Base-by-base conservation (phyloP, 1,140 invertebrate genomes). In the Drosophila orena region DNA sequence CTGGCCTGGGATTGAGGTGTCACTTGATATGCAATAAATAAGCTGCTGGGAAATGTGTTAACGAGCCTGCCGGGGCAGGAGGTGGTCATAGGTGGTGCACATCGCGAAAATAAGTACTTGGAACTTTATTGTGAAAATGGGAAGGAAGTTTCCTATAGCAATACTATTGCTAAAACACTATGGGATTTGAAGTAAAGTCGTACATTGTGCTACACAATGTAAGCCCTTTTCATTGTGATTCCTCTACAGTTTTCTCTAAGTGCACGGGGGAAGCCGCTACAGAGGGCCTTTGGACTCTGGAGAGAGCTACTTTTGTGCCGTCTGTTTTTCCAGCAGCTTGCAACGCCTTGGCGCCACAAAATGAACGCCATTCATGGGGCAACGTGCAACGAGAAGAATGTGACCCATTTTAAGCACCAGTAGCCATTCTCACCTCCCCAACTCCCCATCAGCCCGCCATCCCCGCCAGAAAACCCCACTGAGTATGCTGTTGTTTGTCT, bases 21-120 rank as follows among this genome's bases (percentile, higher is more conserved):
- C 79, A 78, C 65, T 86, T 86, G 80, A 86, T 86, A 86, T 86
- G 81, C 81, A 77, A 86, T 86, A 86, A 86, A 86, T 86, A 86
- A 86, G 83, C 69, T 79, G 55, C 59, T 84, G 81, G 83, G 79
- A 81, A 78, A 85, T 88, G 80, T 85, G 81, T 86, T 86, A 78
- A 88, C 83, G 78, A 85, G 81, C 73, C 81, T 54, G 72, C 11
- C 52, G 35, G 42, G 61, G 50, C 24, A 24, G 20, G 52, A 20
- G 42, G 30, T 17, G 17, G 38, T 35, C 37, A 72, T 56, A 68
- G 49, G 50, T 46, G 34, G 12, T 68, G 43, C 43, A 68, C 49
- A n/a, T 24, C 14, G 50, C 12, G 14, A 56, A 55, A 66, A 14
- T 14, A 5, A 12, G 14, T 14, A 5, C 24, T 11, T 30, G 20